A percentile compares a stretch with the other conserved stretches of the same genome.
phyloP scores from a whole-genome alignment of 2,113 vertebrate genomes.

The Lipophrys pholis region DNA sequence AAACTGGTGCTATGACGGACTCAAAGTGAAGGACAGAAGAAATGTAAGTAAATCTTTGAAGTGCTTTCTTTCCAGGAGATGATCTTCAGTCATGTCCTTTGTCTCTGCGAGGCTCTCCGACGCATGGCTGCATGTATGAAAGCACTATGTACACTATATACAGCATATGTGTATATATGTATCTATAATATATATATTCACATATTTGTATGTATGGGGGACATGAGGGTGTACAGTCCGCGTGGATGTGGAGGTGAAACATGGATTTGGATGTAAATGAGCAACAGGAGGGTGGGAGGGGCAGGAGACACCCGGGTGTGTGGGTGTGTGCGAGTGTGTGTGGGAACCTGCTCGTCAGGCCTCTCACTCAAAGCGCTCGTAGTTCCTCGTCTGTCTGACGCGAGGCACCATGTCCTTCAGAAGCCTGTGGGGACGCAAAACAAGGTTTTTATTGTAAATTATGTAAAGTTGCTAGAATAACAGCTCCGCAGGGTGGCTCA shows the following conservation, averaged over 20 bases:
- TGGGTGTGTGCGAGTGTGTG: constrained; percentile 3
- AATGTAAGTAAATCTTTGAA: background rate
- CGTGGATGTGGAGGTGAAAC: constrained; percentile 14
- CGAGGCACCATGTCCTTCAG: constrained; percentile 94
- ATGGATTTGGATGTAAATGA: background rate
- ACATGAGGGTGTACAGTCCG: background rate
- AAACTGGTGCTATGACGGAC: background rate
- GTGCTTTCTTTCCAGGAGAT: background rate
- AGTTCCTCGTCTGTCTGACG: constrained; percentile 93
- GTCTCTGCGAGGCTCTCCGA: constrained; percentile 24
- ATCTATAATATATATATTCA: constrained; percentile 1
- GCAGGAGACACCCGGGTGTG: constrained; percentile 43
- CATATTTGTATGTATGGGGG: constrained; percentile 10
- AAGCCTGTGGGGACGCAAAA: constrained; percentile 82
- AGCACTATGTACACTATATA: constrained; percentile 46
- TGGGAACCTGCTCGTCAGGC: constrained; percentile 23
- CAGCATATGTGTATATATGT: constrained; percentile 21
- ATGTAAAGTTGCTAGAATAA: background rate
- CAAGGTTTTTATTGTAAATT: background rate
- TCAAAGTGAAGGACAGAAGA: background rate
- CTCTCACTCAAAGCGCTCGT: constrained; percentile 95
- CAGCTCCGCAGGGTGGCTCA: background rate
- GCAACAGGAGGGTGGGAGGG: constrained; percentile 38
- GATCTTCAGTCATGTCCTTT: constrained; percentile 30
- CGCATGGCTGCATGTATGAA: constrained; percentile 23